Conservation (phyloP, 2,888 invertebrate genomes). For the Epinotia brunnichana region DNA sequence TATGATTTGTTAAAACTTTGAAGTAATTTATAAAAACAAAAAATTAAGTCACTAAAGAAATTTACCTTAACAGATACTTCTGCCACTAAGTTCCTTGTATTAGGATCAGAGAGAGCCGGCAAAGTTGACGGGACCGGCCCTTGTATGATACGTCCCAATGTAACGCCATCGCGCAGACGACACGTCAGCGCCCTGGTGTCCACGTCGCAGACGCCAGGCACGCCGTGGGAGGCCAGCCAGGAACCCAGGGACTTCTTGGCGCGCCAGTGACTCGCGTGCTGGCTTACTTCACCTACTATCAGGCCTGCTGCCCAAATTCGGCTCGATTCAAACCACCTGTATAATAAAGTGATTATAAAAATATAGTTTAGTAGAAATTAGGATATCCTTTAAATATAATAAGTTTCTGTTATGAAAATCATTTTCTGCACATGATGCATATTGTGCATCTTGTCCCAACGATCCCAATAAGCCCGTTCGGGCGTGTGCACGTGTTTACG, state of each 20-base stretch:
- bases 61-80: constrained; percentile 93
- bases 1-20: background rate
- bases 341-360: constrained; percentile 47
- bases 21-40: background rate
- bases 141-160: constrained; percentile 88
- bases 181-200: constrained; percentile 97
- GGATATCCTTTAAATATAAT: too few relatives aligned
- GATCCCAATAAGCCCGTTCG: too few relatives aligned
- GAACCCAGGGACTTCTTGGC: constrained; percentile 89
- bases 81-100: constrained; percentile 92
- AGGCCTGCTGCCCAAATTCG: constrained; percentile 96
- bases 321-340: constrained; percentile 95
- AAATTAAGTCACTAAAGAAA: background rate
- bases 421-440: too few relatives aligned
- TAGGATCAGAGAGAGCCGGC: constrained; percentile 88
- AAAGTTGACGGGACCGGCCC: constrained; percentile 76
- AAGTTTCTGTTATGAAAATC: too few relatives aligned
- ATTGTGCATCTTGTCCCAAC: too few relatives aligned
- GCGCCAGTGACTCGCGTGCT: constrained; percentile 96
- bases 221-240: constrained; percentile 91
- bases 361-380: too few relatives aligned
- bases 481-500: too few relatives aligned
- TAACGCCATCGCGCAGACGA: constrained; percentile 93
- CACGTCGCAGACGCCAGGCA: constrained; percentile 95
- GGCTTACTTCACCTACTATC: constrained; percentile 95